Base-by-base conservation (phyloP, 2,113 vertebrate genomes). In the Plecotus auritus region DNA sequence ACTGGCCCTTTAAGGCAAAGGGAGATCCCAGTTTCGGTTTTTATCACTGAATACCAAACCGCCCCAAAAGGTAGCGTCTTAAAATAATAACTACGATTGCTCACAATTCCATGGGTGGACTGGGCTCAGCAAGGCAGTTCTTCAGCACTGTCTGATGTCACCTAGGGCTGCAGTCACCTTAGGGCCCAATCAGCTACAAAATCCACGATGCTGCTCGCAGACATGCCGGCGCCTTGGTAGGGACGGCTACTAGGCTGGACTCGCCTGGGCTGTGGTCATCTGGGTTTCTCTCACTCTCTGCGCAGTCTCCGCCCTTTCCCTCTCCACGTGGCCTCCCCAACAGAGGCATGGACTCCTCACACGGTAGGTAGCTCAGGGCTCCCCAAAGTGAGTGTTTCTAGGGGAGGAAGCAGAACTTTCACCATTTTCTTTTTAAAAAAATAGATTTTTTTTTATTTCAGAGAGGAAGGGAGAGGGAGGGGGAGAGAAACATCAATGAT, bases 131-230 rank as follows among this genome's bases (percentile, higher is more conserved):
- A 2, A 61, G 49, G 17, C 5, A 3, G 30, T 61, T 72, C 20
- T 26, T 61, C 17, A n/a, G 40, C 9, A 14, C 32, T 7, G 1
- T 3, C 4, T 26, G 28, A 30, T 56, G 9, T 20, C 61, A 26
- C 7, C 35, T 16, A 30, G 47, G 61, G 35, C 30, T 45, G 17
- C 1, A n/a, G 30, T 35, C 45, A 22, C 35, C 9, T 23, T 26
- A 45, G 16, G 12, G 23, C 28, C 85, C 67, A 51, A 0, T 1
- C 35, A 40, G 22, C 47, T 4, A n/a, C 45, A 45, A n/a, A 9
- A 17, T 18, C 35, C 13, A 35, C 9, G 4, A 22, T 30, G 77
- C 49, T 0, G 0, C 77, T 16, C 20, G 35, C 35, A 4, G 16
- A 4, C 14, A 8, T 22, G 32, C 35, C 1, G 2, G 16, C 2